phyloP scores from a whole-genome alignment of 2,888 invertebrate species.

The Torymus tubicola region DNA sequence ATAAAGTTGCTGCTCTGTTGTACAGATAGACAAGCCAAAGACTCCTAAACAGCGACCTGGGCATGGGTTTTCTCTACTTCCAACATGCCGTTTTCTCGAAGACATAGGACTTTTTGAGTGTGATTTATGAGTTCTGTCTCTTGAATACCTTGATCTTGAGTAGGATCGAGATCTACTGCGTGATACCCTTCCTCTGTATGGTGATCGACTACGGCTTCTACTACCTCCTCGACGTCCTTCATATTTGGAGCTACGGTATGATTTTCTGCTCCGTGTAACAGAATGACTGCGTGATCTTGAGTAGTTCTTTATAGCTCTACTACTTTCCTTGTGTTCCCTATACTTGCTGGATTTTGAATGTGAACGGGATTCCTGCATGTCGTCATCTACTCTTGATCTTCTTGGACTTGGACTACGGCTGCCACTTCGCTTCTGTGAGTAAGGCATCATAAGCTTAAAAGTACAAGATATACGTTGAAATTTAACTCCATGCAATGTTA shows the following conservation, averaged over 20 bases:
- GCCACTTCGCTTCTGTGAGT: conserved; percentile 67
- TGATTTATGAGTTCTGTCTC: conserved; percentile 78
- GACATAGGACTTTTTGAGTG: conserved; percentile 91
- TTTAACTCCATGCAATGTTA: conserved; percentile 45
- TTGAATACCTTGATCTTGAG: conserved; percentile 78
- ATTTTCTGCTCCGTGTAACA: conserved; percentile 74
- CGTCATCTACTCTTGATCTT: conserved; percentile 67
- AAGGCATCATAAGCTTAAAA: conserved; percentile 56
- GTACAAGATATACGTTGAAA: conserved; percentile 36
- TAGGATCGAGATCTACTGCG: conserved; percentile 82
- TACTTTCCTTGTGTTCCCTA: conserved; percentile 71
- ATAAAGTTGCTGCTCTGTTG: conserved; percentile 93
- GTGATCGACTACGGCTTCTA: conserved; percentile 81
- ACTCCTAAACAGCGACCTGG: conserved; percentile 94
- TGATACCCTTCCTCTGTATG: conserved; percentile 81
- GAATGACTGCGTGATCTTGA: conserved; percentile 75
- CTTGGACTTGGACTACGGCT: conserved; percentile 72
- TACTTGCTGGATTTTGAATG: conserved; percentile 74
- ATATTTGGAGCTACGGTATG: conserved; percentile 70
- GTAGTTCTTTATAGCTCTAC: conserved; percentile 73
- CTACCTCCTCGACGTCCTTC: conserved; percentile 66
- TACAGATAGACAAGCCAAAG: conserved; percentile 95
- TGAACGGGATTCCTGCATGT: conserved; percentile 71
- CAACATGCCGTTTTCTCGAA: conserved; percentile 85
- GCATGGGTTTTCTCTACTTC: conserved; percentile 91